Evolutionary conservation across 2,113 vertebrate genomes (phyloP), one percentile per base, ranked within the genome.

Genomic region (Poicephalus meyeri): DNA sequence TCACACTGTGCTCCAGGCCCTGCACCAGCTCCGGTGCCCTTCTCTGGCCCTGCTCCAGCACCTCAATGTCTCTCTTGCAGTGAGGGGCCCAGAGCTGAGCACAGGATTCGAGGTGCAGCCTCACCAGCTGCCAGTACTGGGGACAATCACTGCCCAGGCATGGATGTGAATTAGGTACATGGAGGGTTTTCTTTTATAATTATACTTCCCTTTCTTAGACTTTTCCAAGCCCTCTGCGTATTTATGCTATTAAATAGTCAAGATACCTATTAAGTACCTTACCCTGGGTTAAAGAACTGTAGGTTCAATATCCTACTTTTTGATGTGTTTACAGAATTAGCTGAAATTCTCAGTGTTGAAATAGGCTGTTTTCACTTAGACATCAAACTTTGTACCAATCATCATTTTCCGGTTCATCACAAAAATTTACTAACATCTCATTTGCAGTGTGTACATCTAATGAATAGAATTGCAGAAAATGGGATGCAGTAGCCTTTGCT

Each of bases 41-140:
- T 55, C 53, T 33, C 31, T 33, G 29, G 5, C 53, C 18, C 53
- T 1, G 0, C 55, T 56, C 31, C 11, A 33, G 55, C 12, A 0
- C 11, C 55, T 56, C 55, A n/a, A 3, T n/a, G 55, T 56, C 31
- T n/a, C 55, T 56, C 8, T n/a, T 33, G 19, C 5, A n/a, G 31
- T 9, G 31, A 56, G 31, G 8, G 12, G 31, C 20, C 55, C 55
- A 21, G 55, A 56, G 4, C 55, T 14, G 31, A 56, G 8, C 13
- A 14, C 49, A 56, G 55, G 55, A 56, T n/a, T 56, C 4, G 31
- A n/a, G 31, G 31, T 33, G 31, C 11, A 13, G 31, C 53, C 53
- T 56, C 53, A 20, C 18, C 53, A 33, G 31, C 20, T 19, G 31
- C 31, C 55, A n/a, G 55, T 2, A 9, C 31, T 9, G 31, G 53